These are phyloP conservation scores for Apis cerana DNA, from an alignment of 1,140 invertebrate genomes.

Conservation along the genomic window DNA sequence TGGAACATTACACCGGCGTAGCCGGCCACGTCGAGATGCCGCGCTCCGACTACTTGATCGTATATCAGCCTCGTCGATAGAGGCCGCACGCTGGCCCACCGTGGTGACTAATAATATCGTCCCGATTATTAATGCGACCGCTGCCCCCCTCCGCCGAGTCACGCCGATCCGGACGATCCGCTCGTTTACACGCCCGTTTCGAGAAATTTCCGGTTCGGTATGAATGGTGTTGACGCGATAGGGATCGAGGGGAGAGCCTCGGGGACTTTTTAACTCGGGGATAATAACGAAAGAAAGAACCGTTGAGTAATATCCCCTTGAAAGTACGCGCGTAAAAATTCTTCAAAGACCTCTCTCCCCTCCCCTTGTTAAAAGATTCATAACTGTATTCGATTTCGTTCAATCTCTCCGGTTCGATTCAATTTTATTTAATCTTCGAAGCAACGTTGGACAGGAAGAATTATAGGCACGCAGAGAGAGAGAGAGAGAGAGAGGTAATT, in stretches of 20 bases:
- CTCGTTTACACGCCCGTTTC: background rate
- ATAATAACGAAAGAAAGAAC: background rate
- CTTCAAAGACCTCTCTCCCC: background rate
- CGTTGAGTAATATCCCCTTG: background rate
- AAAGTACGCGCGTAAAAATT: background rate
- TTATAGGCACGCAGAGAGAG: background rate
- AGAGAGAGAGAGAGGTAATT: slow-evolving; percentile 36
- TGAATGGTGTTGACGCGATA: background rate
- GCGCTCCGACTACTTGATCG: slow-evolving; percentile 34
- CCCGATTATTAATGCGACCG: slow-evolving; percentile 25
- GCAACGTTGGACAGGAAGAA: background rate
- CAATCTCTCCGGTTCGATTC: background rate
- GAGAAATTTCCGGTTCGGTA: background rate
- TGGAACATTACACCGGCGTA: slow-evolving; percentile 34
- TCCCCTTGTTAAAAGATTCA: background rate
- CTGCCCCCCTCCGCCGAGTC: background rate
- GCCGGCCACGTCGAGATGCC: background rate
- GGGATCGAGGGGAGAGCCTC: background rate
- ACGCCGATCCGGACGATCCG: background rate
- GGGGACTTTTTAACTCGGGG: background rate
- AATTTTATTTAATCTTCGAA: background rate
- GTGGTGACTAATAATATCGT: slow-evolving; percentile 29
- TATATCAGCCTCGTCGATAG: slow-evolving; percentile 22
- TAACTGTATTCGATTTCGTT: background rate
- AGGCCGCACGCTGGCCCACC: background rate